Percentiles rank a stretch among this genome's conserved stretches.
Conservation (phyloP, 2,113 vertebrate genomes). For the Sinocyclocheilus anophthalmus region DNA sequence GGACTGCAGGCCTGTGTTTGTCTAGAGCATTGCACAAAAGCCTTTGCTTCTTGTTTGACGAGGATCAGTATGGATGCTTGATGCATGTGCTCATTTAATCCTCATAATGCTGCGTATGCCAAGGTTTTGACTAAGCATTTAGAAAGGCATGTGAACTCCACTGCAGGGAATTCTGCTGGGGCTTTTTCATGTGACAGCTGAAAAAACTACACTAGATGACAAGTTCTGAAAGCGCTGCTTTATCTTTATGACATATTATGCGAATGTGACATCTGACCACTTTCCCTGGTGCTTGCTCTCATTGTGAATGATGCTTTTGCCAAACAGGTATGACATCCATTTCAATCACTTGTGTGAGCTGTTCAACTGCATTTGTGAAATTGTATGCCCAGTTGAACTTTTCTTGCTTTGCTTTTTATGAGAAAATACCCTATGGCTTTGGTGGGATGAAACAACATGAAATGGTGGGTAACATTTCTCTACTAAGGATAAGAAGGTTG, state of each 20-base stretch:
- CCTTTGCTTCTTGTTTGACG: slow-evolving; percentile 25
- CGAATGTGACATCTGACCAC: slow-evolving; percentile 20
- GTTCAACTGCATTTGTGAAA: not conserved
- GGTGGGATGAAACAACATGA: not conserved
- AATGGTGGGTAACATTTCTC: slow-evolving; percentile 51
- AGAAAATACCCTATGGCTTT: slow-evolving; percentile 5
- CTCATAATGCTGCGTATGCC: slow-evolving; percentile 8
- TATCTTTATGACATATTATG: slow-evolving; percentile 20
- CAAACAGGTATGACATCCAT: slow-evolving; percentile 9
- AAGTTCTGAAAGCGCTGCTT: not conserved
- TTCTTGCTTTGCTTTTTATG: not conserved
- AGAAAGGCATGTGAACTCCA: slow-evolving; percentile 34
- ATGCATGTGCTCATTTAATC: slow-evolving; percentile 45
- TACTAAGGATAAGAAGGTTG: slow-evolving; percentile 40
- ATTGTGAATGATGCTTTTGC: slow-evolving; percentile 14
- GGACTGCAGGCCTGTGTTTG: slow-evolving; percentile 12
- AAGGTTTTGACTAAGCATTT: not conserved
- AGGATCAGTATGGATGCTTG: slow-evolving; percentile 35
- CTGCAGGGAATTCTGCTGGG: not conserved
- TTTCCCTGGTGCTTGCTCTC: not conserved
- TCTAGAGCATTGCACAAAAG: slow-evolving; percentile 1
- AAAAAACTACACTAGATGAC: slow-evolving; percentile 5
- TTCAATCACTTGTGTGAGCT: slow-evolving; percentile 1
- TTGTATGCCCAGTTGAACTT: not conserved
- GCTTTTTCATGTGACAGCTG: not conserved